Percentiles rank a stretch among this genome's conserved stretches.
These are phyloP conservation scores for Athrips mouffetella DNA, from an alignment of 2,888 invertebrate genomes.

Conservation along the genomic window DNA sequence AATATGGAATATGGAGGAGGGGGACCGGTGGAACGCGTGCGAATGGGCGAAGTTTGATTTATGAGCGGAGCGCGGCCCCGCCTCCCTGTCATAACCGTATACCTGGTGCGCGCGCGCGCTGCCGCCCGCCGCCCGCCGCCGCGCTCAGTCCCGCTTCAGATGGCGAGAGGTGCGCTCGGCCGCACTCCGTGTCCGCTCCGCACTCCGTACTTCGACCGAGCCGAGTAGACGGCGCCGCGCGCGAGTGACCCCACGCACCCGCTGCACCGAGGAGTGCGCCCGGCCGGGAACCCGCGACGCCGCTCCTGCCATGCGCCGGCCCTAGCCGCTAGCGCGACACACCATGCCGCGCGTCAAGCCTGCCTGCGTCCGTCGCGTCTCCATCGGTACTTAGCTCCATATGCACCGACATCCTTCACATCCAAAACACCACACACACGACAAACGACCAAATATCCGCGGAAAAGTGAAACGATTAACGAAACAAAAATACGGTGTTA, in stretches of 20 bases:
- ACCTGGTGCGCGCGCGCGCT: constrained; percentile 80
- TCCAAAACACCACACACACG: constrained; percentile 46
- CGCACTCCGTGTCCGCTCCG: constrained; percentile 49
- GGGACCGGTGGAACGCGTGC: constrained; percentile 81
- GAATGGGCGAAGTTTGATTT: constrained; percentile 82
- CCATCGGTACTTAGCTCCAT: constrained; percentile 70
- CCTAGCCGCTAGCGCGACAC: constrained; percentile 54
- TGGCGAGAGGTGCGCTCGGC: constrained; percentile 73
- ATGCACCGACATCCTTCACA: constrained; percentile 35
- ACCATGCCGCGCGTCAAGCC: constrained; percentile 76
- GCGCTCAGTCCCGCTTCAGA: constrained; percentile 77
- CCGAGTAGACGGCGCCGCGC: constrained; percentile 50
- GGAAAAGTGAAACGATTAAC: constrained; percentile 47
- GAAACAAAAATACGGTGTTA: constrained; percentile 40
- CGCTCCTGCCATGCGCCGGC: constrained; percentile 67
- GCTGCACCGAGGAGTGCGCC: constrained; percentile 8
- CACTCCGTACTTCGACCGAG: constrained; percentile 50
- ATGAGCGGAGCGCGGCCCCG: constrained; percentile 81
- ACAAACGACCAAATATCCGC: constrained; percentile 37
- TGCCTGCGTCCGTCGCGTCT: constrained; percentile 76
- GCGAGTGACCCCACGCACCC: constrained; percentile 41
- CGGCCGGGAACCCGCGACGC: constrained; percentile 32
- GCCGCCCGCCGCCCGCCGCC: constrained; percentile 56
- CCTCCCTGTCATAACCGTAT: constrained; percentile 84
- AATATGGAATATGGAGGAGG: constrained; percentile 81